These are phyloP conservation scores for Manduca sexta DNA, from an alignment of 1,140 invertebrate species.

Conservation along the genomic window DNA sequence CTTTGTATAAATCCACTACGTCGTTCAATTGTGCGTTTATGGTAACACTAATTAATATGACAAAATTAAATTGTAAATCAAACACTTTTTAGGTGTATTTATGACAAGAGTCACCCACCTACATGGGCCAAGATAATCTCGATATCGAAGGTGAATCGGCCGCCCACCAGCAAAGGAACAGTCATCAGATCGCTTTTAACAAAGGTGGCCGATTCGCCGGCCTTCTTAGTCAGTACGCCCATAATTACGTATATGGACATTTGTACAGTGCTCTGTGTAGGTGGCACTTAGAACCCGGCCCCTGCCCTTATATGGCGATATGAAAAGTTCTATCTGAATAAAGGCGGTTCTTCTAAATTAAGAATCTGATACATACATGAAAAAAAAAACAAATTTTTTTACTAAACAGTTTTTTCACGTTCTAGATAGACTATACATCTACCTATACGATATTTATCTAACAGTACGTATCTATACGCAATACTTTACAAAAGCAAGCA, in stretches of 20 bases:
- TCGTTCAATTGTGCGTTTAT: background rate
- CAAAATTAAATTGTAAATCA: background rate
- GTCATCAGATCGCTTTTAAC: slow-evolving; percentile 53
- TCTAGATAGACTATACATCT: too few species aligned
- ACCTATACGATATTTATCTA: too few species aligned
- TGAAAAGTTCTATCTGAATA: slow-evolving; percentile 16
- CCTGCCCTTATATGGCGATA: slow-evolving; percentile 41
- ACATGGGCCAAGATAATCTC: slow-evolving; percentile 43
- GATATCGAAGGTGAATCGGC: slow-evolving; percentile 63
- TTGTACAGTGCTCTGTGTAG: slow-evolving; percentile 48
- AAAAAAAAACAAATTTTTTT: background rate
- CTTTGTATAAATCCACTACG: background rate
- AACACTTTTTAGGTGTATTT: background rate
- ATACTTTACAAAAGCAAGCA: too few species aligned
- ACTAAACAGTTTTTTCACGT: too few species aligned
- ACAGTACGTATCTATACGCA: too few species aligned
- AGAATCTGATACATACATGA: background rate
- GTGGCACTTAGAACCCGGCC: slow-evolving; percentile 45
- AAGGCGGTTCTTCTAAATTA: background rate
- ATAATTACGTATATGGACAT: slow-evolving; percentile 62
- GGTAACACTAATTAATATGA: background rate
- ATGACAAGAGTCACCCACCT: slow-evolving; percentile 28
- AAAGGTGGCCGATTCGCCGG: slow-evolving; percentile 61
- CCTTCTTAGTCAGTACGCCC: slow-evolving; percentile 47
- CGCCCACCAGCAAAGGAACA: slow-evolving; percentile 51